Evolutionary conservation across 2,113 vertebrate genomes (phyloP).

Genomic region (Anoplopoma fimbria): DNA sequence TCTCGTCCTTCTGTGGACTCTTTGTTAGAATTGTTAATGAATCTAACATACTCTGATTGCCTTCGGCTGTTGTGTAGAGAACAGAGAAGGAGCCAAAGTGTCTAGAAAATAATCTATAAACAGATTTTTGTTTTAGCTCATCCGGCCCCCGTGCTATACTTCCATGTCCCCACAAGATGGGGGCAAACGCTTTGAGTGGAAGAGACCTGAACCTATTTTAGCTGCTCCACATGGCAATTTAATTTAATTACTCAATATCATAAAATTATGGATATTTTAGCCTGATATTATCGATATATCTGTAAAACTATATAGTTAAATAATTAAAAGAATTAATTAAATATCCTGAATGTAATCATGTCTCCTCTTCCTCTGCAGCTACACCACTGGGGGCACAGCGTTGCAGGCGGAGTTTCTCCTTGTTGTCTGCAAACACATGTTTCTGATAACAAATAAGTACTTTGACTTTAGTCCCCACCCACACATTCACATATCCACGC

Average conservation of each 20-base stretch:
- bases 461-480: constrained; percentile 14
- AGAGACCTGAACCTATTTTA: background rate
- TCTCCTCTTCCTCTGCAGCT: background rate
- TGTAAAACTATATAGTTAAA: background rate
- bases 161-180: constrained; percentile 38
- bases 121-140: background rate
- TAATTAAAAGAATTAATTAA: too few species aligned
- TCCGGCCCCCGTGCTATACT: background rate
- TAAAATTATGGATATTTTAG: background rate
- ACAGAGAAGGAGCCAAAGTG: background rate
- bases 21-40: constrained; percentile 32
- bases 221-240: background rate
- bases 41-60: constrained; percentile 17
- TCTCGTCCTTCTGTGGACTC: constrained; percentile 38
- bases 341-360: constrained; percentile 29
- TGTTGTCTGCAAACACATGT: constrained; percentile 54
- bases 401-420: background rate
- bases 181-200: background rate
- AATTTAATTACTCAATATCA: background rate
- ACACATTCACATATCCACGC: constrained; percentile 9
- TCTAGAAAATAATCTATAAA: background rate
- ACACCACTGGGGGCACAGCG: background rate
- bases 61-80: constrained; percentile 2
- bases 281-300: background rate
- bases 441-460: constrained; percentile 34